A percentile compares a stretch with the other conserved stretches of the same genome.
Conservation (phyloP, 2,113 vertebrate species). For the Dolichotis patagonum region DNA sequence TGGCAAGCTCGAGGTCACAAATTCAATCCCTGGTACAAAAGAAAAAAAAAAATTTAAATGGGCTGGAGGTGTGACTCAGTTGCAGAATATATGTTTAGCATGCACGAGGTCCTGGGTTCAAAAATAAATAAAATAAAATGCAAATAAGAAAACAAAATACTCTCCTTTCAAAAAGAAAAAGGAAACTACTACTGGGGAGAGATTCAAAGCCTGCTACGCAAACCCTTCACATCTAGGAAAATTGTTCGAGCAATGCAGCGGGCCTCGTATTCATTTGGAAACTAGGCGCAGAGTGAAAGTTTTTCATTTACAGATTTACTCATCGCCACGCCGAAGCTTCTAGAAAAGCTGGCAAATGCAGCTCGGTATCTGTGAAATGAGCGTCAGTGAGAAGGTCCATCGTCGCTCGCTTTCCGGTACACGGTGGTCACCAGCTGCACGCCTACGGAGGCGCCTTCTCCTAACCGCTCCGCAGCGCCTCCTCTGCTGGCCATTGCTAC, state of each 20-base stretch:
- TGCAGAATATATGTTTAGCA: too few species aligned
- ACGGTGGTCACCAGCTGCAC: background rate
- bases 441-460: background rate
- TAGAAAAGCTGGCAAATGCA: background rate
- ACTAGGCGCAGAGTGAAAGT: background rate
- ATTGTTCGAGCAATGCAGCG: background rate
- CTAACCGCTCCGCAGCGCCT: too few species aligned
- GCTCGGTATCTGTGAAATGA: background rate
- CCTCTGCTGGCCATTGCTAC: background rate
- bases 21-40: too few species aligned
- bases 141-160: background rate
- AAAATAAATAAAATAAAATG: background rate
- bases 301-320: background rate
- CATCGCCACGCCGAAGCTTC: background rate
- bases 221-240: background rate
- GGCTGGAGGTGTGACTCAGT: too few species aligned
- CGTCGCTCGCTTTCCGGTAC: background rate
- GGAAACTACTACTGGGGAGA: background rate
- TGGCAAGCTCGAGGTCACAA: background rate
- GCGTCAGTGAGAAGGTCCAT: background rate
- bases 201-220: background rate
- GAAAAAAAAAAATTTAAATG: too few species aligned
- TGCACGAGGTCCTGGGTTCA: background rate
- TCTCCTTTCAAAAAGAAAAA: background rate
- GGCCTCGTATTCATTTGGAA: background rate